phyloP scores from a whole-genome alignment of 2,888 invertebrate species.

The Pristionchus maxplancki region DNA sequence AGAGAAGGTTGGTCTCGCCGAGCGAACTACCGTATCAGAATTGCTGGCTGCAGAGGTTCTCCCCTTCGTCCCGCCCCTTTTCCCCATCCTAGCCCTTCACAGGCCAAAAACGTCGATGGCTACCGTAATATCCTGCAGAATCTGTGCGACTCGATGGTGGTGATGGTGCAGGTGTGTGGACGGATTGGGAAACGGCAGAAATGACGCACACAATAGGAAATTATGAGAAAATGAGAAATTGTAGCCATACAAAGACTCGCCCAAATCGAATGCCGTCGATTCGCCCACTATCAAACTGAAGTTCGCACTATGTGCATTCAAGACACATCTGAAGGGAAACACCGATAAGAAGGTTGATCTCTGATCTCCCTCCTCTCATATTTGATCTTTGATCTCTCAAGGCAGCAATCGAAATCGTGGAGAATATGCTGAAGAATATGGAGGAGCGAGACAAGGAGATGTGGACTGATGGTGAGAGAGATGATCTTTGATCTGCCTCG shows the following conservation, averaged over 20 bases:
- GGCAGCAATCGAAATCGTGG: slow-evolving; percentile 16
- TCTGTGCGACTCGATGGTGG: slow-evolving; percentile 32
- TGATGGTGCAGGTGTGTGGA: slow-evolving; percentile 44
- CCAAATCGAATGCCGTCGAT: slow-evolving; percentile 26
- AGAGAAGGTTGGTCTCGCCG: slow-evolving; percentile 44
- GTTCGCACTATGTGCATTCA: slow-evolving; percentile 24
- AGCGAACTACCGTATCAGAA: slow-evolving; percentile 29
- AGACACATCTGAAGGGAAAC: slow-evolving; percentile 18
- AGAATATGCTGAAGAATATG: slow-evolving; percentile 46
- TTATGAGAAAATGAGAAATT: background rate
- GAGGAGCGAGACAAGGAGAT: slow-evolving; percentile 49
- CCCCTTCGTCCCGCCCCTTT: background rate
- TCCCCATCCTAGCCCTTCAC: background rate
- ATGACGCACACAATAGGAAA: background rate
- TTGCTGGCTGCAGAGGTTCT: slow-evolving; percentile 13
- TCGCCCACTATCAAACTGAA: slow-evolving; percentile 43
- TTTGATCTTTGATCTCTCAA: slow-evolving; percentile 41
- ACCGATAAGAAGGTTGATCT: slow-evolving; percentile 30
- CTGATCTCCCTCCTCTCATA: background rate
- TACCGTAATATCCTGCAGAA: slow-evolving; percentile 14
- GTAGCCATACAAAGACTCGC: slow-evolving; percentile 48
- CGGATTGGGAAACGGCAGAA: background rate
- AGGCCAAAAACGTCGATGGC: slow-evolving; percentile 22
- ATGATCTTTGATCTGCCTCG: slow-evolving; percentile 16
- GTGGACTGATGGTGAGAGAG: slow-evolving; percentile 27